These are phyloP conservation scores for Phenganax marumi DNA, from an alignment of 92 coral and sea anemone genomes.

Conservation along the genomic window DNA sequence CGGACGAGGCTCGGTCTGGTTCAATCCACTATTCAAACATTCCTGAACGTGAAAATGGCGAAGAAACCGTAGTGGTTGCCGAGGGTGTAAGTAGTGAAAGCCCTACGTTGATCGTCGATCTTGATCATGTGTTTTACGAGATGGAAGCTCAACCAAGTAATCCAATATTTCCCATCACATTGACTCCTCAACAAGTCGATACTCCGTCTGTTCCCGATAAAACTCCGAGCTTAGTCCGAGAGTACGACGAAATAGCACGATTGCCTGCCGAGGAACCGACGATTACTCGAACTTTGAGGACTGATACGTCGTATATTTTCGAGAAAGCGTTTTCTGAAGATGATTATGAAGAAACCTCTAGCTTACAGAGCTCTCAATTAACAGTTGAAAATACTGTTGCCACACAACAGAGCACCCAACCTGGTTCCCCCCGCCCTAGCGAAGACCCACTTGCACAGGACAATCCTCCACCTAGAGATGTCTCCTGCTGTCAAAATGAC, in stretches of 20 bases:
- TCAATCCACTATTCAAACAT: not conserved
- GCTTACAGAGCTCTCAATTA: slow-evolving; percentile 17
- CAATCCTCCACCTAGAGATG: slow-evolving; percentile 58
- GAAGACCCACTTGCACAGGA: slow-evolving; percentile 67
- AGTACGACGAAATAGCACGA: slow-evolving; percentile 1
- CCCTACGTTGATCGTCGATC: slow-evolving; percentile 3
- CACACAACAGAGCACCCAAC: not conserved
- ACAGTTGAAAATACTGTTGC: not conserved
- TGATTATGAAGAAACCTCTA: slow-evolving; percentile 11
- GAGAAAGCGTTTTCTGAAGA: slow-evolving; percentile 28
- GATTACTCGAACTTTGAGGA: slow-evolving; percentile 1
- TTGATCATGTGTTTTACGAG: slow-evolving; percentile 29
- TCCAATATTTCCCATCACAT: not conserved
- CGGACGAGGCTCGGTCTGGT: not conserved
- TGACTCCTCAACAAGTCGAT: slow-evolving; percentile 5
- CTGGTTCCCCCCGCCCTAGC: not conserved
- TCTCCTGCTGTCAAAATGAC: not conserved
- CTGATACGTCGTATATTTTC: not conserved
- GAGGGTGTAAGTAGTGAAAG: not conserved
- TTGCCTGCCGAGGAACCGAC: slow-evolving; percentile 30
- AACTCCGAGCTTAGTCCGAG: not conserved
- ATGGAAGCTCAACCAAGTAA: slow-evolving; percentile 20
- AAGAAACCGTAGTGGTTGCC: slow-evolving; percentile 1
- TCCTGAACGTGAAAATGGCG: not conserved
- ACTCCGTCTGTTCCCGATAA: not conserved